These are phyloP conservation scores for Theropithecus gelada DNA, from an alignment of 2,113 vertebrate species.

Conservation along the genomic window DNA sequence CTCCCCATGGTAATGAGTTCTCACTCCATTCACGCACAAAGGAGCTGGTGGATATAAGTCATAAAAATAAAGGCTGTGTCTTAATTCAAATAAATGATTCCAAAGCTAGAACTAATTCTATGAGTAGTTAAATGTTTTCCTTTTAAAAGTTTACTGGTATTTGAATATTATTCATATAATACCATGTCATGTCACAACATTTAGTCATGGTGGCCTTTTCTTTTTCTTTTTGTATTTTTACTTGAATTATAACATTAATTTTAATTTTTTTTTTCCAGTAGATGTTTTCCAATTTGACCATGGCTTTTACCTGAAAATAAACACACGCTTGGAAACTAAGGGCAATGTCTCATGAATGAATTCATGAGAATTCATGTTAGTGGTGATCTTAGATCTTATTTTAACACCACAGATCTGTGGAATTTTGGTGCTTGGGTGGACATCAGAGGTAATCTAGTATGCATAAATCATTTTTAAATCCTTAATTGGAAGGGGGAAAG, in stretches of 20 bases:
- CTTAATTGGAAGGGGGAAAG: background rate
- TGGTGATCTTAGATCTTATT: slow-evolving; percentile 30
- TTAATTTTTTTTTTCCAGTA: slow-evolving; percentile 31
- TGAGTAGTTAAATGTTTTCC: slow-evolving; percentile 33
- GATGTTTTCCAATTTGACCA: slow-evolving; percentile 16
- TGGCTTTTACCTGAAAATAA: slow-evolving; percentile 44
- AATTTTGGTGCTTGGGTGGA: background rate
- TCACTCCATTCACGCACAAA: no score
- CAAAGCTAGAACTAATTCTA: slow-evolving; percentile 28
- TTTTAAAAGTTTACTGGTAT: slow-evolving; percentile 31
- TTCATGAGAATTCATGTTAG: no score
- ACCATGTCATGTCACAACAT: slow-evolving; percentile 51
- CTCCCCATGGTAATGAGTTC: no score
- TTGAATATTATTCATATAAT: slow-evolving; percentile 23
- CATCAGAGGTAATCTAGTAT: background rate
- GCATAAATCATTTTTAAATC: background rate
- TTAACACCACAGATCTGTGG: background rate
- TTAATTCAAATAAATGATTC: slow-evolving; percentile 16
- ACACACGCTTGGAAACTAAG: slow-evolving; percentile 51
- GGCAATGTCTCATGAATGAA: background rate
- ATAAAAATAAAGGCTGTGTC: slow-evolving; percentile 29
- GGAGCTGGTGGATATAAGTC: background rate
- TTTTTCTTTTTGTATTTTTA: slow-evolving; percentile 58
- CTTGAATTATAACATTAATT: slow-evolving; percentile 34
- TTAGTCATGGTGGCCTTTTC: slow-evolving; percentile 54